Evolutionary conservation across 1,140 invertebrate species (phyloP).

Genomic region (Drosophila yakuba): DNA sequence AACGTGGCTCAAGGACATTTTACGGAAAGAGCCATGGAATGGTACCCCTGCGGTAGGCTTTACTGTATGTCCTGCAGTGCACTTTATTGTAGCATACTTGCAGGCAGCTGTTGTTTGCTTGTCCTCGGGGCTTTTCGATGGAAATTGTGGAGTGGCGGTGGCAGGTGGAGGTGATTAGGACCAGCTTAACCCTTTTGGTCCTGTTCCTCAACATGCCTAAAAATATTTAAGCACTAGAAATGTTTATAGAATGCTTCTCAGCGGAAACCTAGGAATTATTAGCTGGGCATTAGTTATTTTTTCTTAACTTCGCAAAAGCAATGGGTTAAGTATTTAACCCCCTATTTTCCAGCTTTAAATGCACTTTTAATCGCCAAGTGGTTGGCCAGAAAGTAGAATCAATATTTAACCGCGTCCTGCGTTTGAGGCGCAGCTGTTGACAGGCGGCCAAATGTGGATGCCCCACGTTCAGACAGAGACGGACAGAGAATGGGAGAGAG

Average conservation of each 20-base stretch:
- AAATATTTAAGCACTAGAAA: not conserved
- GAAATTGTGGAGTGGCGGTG: not conserved
- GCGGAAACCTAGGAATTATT: not conserved
- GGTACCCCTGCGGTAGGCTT: not conserved
- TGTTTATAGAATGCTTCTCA: no score
- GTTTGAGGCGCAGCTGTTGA: constrained; percentile 65
- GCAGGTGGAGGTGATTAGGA: constrained; percentile 8
- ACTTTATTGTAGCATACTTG: constrained; percentile 76
- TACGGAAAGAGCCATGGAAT: accelerated
- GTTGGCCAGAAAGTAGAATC: constrained; percentile 65
- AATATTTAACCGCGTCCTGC: constrained; percentile 73
- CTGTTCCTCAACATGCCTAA: not conserved
- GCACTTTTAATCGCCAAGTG: constrained; percentile 70
- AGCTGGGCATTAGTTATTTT: no score
- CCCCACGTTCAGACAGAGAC: constrained; percentile 50
- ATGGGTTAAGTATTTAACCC: not conserved
- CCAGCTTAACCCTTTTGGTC: not conserved
- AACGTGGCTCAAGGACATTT: not conserved
- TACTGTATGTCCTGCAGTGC: constrained; percentile 35
- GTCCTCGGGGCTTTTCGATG: constrained; percentile 38
- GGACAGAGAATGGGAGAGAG: not conserved
- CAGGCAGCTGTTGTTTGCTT: constrained; percentile 67
- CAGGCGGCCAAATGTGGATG: constrained; percentile 47
- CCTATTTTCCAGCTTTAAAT: constrained; percentile 59
- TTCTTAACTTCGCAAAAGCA: not conserved